phyloP scores from a whole-genome alignment of 2,797 vertebrate genomes.

The Melanotaenia nigrans region DNA sequence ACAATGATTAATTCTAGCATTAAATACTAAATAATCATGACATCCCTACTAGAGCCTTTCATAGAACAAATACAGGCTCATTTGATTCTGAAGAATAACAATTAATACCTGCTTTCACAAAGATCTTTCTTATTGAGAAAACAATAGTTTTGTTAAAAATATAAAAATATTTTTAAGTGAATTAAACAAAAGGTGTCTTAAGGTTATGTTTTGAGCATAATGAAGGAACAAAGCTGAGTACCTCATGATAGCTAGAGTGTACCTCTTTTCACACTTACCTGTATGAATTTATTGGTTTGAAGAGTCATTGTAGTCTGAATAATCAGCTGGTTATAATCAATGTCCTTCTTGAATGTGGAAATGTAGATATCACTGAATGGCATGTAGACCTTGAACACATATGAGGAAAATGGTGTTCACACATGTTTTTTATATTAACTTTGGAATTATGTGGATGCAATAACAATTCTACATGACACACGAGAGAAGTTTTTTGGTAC shows the following conservation, averaged over 20 bases:
- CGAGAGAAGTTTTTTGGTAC: conserved; percentile 68
- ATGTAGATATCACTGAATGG: conserved; percentile 92
- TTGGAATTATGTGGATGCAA: background rate
- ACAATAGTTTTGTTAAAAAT: background rate
- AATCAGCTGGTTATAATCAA: conserved; percentile 89
- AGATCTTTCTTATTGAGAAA: background rate
- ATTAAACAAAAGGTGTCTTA: background rate
- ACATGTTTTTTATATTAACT: background rate
- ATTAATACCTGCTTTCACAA: background rate
- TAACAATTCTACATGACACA: background rate
- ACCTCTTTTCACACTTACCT: conserved; percentile 80
- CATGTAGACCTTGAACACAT: conserved; percentile 89
- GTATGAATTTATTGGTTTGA: conserved; percentile 95
- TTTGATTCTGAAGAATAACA: background rate
- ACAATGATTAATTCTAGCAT: no score
- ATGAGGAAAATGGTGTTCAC: conserved; percentile 6
- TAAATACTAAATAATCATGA: no score
- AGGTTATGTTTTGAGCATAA: background rate
- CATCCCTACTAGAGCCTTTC: background rate
- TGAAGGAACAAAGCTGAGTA: background rate
- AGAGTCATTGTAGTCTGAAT: conserved; percentile 90
- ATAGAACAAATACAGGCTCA: background rate
- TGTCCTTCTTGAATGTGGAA: conserved; percentile 92
- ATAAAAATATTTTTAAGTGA: background rate
- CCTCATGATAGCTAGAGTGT: background rate